These are phyloP conservation scores for Drosophila lacicola DNA, from an alignment of 2,888 invertebrate genomes.

Conservation along the genomic window DNA sequence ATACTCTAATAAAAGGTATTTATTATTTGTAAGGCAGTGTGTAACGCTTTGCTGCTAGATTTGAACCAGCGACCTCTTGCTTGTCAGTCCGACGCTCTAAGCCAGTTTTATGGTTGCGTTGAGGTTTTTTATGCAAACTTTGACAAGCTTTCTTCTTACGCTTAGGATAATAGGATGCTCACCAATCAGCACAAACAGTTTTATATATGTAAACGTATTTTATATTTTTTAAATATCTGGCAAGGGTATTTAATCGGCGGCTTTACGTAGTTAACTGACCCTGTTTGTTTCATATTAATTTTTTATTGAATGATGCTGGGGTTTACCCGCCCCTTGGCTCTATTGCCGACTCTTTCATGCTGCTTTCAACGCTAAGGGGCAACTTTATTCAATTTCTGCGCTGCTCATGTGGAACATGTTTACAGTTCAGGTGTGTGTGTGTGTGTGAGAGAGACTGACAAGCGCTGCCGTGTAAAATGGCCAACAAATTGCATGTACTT, in stretches of 20 bases:
- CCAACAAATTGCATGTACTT: conserved; percentile 77
- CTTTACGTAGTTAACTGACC: background rate
- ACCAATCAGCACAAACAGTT: too few relatives aligned
- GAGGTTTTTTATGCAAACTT: too few relatives aligned
- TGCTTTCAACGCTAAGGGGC: conserved; percentile 30
- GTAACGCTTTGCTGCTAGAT: background rate
- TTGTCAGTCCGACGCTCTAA: too few relatives aligned
- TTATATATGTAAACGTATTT: background rate
- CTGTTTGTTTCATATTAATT: conserved; percentile 66
- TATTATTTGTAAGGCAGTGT: background rate
- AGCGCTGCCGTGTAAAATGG: conserved; percentile 70
- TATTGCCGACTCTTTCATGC: conserved; percentile 12
- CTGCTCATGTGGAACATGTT: conserved; percentile 40
- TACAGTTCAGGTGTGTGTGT: conserved; percentile 14
- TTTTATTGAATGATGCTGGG: conserved; percentile 70
- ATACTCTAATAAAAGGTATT: background rate
- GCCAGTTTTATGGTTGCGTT: too few relatives aligned
- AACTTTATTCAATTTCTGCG: conserved; percentile 67
- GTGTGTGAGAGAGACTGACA: conserved; percentile 39
- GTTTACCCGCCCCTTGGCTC: conserved; percentile 5
- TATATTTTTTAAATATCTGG: background rate
- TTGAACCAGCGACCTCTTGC: too few relatives aligned
- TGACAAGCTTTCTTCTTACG: too few relatives aligned
- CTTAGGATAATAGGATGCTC: too few relatives aligned
- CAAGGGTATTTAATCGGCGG: conserved; percentile 6